Evolutionary conservation across 2,888 invertebrate genomes (phyloP).

Genomic region (Drosophila anomalipes): DNA sequence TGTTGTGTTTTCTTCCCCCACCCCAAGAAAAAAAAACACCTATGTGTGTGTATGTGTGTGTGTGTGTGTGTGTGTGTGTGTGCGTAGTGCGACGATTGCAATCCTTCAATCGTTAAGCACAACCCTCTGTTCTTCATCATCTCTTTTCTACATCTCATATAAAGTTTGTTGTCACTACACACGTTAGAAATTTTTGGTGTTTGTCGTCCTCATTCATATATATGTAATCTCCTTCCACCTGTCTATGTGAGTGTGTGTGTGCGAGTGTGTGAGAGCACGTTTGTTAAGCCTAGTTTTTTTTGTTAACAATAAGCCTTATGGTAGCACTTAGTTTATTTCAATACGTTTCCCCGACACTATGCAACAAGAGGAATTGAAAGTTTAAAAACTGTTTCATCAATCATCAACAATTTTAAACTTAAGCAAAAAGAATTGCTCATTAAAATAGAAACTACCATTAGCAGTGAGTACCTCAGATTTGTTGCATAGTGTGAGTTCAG

Average conservation of each 20-base stretch:
- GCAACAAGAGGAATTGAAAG: conserved; percentile 12
- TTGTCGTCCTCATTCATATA: conserved; percentile 39
- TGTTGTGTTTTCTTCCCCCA: conserved; percentile 28
- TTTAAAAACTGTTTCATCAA: neutral
- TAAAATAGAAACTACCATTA: neutral
- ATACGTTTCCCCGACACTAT: conserved; percentile 19
- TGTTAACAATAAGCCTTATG: conserved; percentile 43
- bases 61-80: conserved; percentile 38
- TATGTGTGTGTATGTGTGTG: conserved; percentile 17
- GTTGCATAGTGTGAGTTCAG: conserved; percentile 40
- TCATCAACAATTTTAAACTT: neutral
- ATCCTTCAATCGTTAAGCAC: conserved; percentile 10
- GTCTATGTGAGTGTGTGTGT: conserved; percentile 9
- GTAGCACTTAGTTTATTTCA: conserved; percentile 39
- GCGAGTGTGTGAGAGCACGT: conserved; percentile 38
- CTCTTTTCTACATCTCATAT: conserved; percentile 1
- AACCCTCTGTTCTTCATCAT: conserved; percentile 8
- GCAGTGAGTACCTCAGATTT: neutral
- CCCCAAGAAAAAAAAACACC: neutral
- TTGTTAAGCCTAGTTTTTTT: conserved; percentile 50
- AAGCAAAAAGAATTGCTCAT: neutral
- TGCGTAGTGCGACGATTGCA: conserved; percentile 22
- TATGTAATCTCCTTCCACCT: neutral
- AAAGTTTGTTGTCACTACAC: conserved; percentile 22
- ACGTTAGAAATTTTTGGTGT: conserved; percentile 44